Base-by-base conservation (phyloP, 2,113 vertebrate species). In the Terrapene triunguis region DNA sequence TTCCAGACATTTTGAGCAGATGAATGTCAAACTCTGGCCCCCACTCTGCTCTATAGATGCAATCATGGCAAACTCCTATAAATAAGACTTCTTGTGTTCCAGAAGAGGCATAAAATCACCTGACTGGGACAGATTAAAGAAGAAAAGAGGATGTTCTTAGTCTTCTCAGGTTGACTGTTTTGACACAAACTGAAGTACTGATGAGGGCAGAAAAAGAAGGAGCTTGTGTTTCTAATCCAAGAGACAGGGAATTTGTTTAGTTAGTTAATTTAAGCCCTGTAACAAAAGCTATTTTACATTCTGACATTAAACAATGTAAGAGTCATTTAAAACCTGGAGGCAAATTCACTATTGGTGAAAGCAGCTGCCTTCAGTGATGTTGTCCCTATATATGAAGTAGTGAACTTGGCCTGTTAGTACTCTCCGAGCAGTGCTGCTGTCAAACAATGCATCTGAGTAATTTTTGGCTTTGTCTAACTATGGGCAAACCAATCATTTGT, bases 401-500 rank as follows among this genome's bases (percentile, higher is more conserved):
- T 1, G 1, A 95, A 92, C 93, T 97, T 97, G 96, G 95, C 93
- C 89, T 92, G 93, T 1, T 0, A 92, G 89, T 96, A 85, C 74
- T 89, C 96, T 96, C 93, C 90, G 87, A 94, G 93, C 90, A 90
- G 62, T 27, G 62, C 84, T 91, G 92, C 93, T 92, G 85, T 95
- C 96, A 97, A 89, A 96, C 96, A 97, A 96, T 88, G 90, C 89
- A 97, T 80, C 95, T 85, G 95, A 97, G 97, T 94, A 96, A 94
- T 88, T 94, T 95, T 96, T 95, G 96, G 92, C 95, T 97, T 93
- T 89, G 65, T 87, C 88, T 97, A 88, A 94, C 92, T 96, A 87
- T 94, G 84, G 92, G 93, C 90, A 95, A 89, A 97, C 82, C 90
- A 85, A 83, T 90, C 94, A 50, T 93, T 97, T 96, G 94, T 91